A percentile compares a stretch with the other conserved stretches of the same genome.
These are phyloP conservation scores for Chaetodon auriga DNA, from an alignment of 2,113 vertebrate genomes.

Conservation along the genomic window DNA sequence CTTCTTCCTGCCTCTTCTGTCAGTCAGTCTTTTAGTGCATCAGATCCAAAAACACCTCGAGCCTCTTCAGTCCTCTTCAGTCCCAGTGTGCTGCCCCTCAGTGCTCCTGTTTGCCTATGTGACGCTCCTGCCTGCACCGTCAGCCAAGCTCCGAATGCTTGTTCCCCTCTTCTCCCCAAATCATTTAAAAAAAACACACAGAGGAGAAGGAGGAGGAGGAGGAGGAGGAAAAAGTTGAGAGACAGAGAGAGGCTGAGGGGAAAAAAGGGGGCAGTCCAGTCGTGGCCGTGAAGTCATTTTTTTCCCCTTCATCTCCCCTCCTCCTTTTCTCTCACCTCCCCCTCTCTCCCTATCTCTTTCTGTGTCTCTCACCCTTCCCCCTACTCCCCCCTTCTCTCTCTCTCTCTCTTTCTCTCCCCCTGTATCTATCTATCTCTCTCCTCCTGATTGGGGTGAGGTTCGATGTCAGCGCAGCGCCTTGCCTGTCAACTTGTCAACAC, in stretches of 20 bases:
- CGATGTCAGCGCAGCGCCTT: constrained; percentile 85
- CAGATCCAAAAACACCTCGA: constrained; percentile 53
- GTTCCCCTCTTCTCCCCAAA: constrained; percentile 81
- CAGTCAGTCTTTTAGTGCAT: constrained; percentile 56
- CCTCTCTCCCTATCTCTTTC: constrained; percentile 61
- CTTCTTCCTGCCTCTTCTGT: constrained; percentile 33
- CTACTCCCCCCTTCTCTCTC: constrained; percentile 36
- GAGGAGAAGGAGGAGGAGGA: constrained; percentile 58
- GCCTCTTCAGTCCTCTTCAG: constrained; percentile 57
- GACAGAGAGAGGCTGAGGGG: constrained; percentile 76
- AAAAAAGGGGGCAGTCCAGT: constrained; percentile 76
- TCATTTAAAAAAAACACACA: constrained; percentile 78
- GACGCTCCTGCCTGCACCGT: constrained; percentile 80
- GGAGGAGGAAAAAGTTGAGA: constrained; percentile 70
- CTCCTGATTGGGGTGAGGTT: constrained; percentile 81
- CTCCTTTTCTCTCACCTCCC: constrained; percentile 69
- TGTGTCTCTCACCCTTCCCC: constrained; percentile 39
- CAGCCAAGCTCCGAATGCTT: constrained; percentile 79
- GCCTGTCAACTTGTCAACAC: constrained; percentile 89
- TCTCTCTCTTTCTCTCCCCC: constrained; percentile 44
- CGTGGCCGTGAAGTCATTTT: constrained; percentile 73
- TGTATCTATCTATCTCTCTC: constrained; percentile 68
- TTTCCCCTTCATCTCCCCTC: constrained; percentile 75
- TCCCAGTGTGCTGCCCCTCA: constrained; percentile 57
- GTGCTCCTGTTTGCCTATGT: constrained; percentile 61